phyloP scores from a whole-genome alignment of 92 coral and sea anemone species.

The Porites lobata region DNA sequence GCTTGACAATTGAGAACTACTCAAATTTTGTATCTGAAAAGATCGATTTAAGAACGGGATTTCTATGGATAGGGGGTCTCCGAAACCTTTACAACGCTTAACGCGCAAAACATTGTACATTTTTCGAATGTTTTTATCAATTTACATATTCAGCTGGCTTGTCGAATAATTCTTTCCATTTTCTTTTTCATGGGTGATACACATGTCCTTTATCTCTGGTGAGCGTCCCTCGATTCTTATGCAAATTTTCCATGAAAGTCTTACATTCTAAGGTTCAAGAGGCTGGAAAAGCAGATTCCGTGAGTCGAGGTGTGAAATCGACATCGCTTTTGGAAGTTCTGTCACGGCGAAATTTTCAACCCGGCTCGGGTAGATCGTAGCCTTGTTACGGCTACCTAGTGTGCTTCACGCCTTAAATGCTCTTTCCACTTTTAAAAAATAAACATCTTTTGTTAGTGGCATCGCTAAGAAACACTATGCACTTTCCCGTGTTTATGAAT shows the following conservation, averaged over 20 bases:
- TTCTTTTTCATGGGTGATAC: slow-evolving; percentile 84
- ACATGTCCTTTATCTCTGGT: slow-evolving; percentile 82
- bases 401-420: slow-evolving; percentile 4
- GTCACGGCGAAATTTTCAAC: slow-evolving; percentile 24
- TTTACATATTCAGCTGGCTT: slow-evolving; percentile 85
- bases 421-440: slow-evolving; percentile 35
- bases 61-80: slow-evolving; percentile 25
- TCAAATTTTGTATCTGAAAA: slow-evolving; percentile 36
- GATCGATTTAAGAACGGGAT: slow-evolving; percentile 7
- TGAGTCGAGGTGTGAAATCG: slow-evolving; percentile 33
- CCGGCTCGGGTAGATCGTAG: not conserved
- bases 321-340: not conserved
- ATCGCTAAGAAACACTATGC: slow-evolving; percentile 20
- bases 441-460: slow-evolving; percentile 54
- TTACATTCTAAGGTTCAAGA: slow-evolving; percentile 1
- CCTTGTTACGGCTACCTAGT: not conserved
- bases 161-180: slow-evolving; percentile 69
- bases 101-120: slow-evolving; percentile 65
- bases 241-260: slow-evolving; percentile 52
- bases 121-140: slow-evolving; percentile 87
- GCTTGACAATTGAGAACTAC: slow-evolving; percentile 27
- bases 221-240: slow-evolving; percentile 75
- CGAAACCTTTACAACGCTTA: not conserved
- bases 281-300: slow-evolving; percentile 25
- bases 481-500: slow-evolving; percentile 28